Base-by-base conservation (phyloP, 2,888 invertebrate genomes). In the Drosophila conformis region DNA sequence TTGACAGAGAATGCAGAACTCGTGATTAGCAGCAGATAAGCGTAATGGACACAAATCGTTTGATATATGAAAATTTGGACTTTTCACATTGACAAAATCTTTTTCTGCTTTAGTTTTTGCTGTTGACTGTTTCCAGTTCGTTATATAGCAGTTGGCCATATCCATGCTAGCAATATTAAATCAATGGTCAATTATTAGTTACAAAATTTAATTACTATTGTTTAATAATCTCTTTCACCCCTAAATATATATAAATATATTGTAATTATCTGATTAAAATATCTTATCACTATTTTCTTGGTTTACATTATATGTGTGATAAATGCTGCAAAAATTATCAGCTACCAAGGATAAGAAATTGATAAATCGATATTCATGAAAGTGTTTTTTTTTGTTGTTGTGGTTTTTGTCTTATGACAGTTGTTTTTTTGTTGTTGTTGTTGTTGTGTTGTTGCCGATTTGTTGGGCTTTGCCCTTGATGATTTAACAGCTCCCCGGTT, bases 401-500 rank as follows among this genome's bases (percentile, higher is more conserved):
- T 31, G 8, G 8, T 10, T 31, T 10, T 31, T 49, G 27, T 27
- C 27, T 8, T 27, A 1, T 49, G 27, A 27, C 10, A 49, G 27
- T 27, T 27, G 27, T 59, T 35, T 15, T 46, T 13, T 40, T 21
- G 4, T 51, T 33, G 11, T 18, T 51, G 5, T 13, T 51, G 1
- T 65, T 66, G 27, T 56, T 53, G 33, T 33, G 10, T 33, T 64
- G 42, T 29, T 27, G 46, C 56, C 57, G 53, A 64, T 64, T 64
- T 68, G 54, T 58, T 60, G 48, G 49, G 49, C 21, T 15, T 59
- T 33, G 60, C 63, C 58, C 69, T 85, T 76, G 76, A 79, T 81
- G 83, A 79, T 78, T 80, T 78, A 87, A 87, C 80, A 77, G 86
- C 88, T 87, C 90, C 88, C 86, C 64, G 73, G 85, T 70, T 74